Evolutionary conservation across 2,113 vertebrate genomes (phyloP).

Genomic region (Scomber colias): DNA sequence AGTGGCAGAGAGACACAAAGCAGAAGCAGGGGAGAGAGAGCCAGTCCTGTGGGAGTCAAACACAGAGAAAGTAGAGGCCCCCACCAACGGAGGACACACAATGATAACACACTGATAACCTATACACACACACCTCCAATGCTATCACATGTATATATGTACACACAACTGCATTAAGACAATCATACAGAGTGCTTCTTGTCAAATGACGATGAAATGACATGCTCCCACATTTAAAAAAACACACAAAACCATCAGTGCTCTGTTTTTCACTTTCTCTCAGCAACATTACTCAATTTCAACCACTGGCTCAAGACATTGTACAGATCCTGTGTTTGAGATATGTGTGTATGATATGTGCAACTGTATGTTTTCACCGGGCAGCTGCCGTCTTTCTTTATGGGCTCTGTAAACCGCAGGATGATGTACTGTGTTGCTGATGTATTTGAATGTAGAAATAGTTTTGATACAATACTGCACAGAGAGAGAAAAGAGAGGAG

Average conservation of each 20-base stretch:
- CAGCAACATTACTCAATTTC: constrained; percentile 26
- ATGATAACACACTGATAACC: constrained; percentile 57
- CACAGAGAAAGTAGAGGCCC: constrained; percentile 33
- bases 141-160: constrained; percentile 12
- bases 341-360: constrained; percentile 52
- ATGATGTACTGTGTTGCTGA: constrained; percentile 37
- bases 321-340: constrained; percentile 42
- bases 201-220: constrained; percentile 20
- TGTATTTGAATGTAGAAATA: constrained; percentile 28
- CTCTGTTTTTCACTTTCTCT: not conserved
- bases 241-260: constrained; percentile 5
- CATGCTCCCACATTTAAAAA: constrained; percentile 30
- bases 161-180: constrained; percentile 35
- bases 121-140: not conserved
- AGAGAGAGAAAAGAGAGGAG: not conserved
- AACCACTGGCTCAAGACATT: constrained; percentile 27
- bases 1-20: constrained; percentile 65
- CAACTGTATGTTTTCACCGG: constrained; percentile 63
- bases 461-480: not conserved
- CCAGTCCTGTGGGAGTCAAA: constrained; percentile 48
- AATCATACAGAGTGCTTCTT: not conserved
- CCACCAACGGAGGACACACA: not conserved
- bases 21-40: constrained; percentile 48
- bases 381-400: constrained; percentile 45
- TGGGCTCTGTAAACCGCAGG: constrained; percentile 27